phyloP scores from a whole-genome alignment of 2,888 invertebrate genomes.

The Sepiola atlantica region DNA sequence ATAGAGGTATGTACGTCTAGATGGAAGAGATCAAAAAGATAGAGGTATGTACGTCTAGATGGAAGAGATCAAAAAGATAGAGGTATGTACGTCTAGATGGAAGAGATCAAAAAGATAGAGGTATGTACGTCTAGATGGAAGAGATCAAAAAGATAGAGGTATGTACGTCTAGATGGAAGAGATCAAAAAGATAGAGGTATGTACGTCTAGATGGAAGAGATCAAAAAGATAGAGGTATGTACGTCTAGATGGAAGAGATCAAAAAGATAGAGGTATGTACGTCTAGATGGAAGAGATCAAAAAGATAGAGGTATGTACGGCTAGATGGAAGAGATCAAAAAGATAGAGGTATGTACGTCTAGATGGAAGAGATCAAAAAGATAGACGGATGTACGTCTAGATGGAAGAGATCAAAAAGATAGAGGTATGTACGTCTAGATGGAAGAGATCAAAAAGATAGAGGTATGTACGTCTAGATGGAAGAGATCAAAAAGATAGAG shows the following conservation, averaged over 20 bases:
- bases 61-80: constrained; percentile 71
- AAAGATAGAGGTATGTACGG: constrained; percentile 69
- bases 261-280: constrained; percentile 70
- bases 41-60: constrained; percentile 67
- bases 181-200: constrained; percentile 72
- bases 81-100: constrained; percentile 65
- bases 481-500: constrained; percentile 72
- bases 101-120: constrained; percentile 72
- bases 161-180: constrained; percentile 60
- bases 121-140: constrained; percentile 61
- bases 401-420: constrained; percentile 71
- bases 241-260: constrained; percentile 65
- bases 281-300: constrained; percentile 68
- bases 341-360: constrained; percentile 68
- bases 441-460: constrained; percentile 71
- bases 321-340: constrained; percentile 68
- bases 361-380: constrained; percentile 69
- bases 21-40: constrained; percentile 71
- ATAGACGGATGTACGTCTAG: constrained; percentile 66
- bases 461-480: constrained; percentile 65
- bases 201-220: constrained; percentile 62
- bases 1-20: constrained; percentile 66
- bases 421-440: constrained; percentile 67
- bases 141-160: constrained; percentile 74
- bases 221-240: constrained; percentile 72